Evolutionary conservation across 2,797 vertebrate genomes (phyloP).

Genomic region (Gambusia yucatana): DNA sequence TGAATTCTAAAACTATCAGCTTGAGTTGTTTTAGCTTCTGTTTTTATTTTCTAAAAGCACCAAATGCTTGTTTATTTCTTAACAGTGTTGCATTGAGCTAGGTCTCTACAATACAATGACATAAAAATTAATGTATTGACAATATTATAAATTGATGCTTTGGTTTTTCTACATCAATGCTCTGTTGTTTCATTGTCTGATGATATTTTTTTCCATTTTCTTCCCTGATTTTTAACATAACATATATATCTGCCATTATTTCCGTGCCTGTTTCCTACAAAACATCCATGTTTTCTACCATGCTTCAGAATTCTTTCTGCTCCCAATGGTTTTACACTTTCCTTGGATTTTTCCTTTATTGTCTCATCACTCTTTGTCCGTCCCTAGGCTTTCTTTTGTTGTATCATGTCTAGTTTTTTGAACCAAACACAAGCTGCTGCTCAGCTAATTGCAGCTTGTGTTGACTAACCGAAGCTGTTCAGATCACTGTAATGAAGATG

Average conservation of each 20-base stretch:
- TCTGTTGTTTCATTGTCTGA: background rate
- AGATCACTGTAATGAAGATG: slow-evolving; percentile 34
- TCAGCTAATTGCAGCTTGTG: slow-evolving; percentile 69
- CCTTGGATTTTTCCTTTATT: background rate
- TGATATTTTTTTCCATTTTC: background rate
- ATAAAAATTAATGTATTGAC: background rate
- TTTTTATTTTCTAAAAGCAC: background rate
- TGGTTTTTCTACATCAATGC: background rate
- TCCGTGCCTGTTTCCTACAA: background rate
- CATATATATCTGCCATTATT: background rate
- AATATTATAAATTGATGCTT: background rate
- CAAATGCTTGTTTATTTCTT: background rate
- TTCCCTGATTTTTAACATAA: background rate
- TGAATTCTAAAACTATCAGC: background rate
- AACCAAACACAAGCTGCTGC: slow-evolving; percentile 40
- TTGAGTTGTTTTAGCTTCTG: background rate
- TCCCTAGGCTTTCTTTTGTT: background rate
- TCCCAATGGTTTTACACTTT: background rate
- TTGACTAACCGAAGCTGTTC: slow-evolving; percentile 49
- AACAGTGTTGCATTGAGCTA: background rate
- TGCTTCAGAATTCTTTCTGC: background rate
- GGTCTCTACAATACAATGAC: background rate
- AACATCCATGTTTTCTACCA: background rate
- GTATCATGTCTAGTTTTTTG: background rate
- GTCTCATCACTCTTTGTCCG: background rate